phyloP scores from a whole-genome alignment of 2,888 invertebrate species.

The Meloe dianella region DNA sequence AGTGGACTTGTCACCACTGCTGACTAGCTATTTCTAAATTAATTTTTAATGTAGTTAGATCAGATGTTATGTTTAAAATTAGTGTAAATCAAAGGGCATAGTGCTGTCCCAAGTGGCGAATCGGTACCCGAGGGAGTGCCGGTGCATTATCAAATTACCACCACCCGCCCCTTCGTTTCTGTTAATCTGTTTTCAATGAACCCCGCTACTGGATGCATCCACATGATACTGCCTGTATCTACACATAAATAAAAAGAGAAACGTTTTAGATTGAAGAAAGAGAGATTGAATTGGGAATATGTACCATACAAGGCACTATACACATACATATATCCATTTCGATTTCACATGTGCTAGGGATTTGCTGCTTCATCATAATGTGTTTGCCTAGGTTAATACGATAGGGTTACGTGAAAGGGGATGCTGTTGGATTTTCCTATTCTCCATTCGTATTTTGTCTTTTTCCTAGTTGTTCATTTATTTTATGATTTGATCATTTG shows the following conservation, averaged over 20 bases:
- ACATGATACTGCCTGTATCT: conserved; percentile 56
- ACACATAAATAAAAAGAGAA: conserved; percentile 33
- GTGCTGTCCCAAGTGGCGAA: conserved; percentile 50
- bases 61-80: conserved; percentile 62
- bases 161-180: conserved; percentile 57
- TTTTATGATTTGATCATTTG: background rate
- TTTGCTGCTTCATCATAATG: conserved; percentile 37
- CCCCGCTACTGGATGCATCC: conserved; percentile 46
- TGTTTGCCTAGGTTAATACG: conserved; percentile 41
- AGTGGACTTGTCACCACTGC: background rate
- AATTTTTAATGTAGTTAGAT: conserved; percentile 61
- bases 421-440: conserved; percentile 24
- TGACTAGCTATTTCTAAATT: conserved; percentile 53
- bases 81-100: conserved; percentile 61
- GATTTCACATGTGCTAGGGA: conserved; percentile 35
- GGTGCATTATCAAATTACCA: conserved; percentile 63
- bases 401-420: conserved; percentile 40
- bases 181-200: conserved; percentile 62
- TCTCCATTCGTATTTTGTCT: background rate
- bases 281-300: background rate
- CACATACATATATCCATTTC: conserved; percentile 25
- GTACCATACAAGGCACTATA: conserved; percentile 22
- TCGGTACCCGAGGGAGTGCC: conserved; percentile 47
- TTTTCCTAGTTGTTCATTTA: background rate
- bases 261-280: conserved; percentile 22